These are phyloP conservation scores for Athene cunicularia DNA, from an alignment of 2,113 vertebrate genomes.

Conservation along the genomic window DNA sequence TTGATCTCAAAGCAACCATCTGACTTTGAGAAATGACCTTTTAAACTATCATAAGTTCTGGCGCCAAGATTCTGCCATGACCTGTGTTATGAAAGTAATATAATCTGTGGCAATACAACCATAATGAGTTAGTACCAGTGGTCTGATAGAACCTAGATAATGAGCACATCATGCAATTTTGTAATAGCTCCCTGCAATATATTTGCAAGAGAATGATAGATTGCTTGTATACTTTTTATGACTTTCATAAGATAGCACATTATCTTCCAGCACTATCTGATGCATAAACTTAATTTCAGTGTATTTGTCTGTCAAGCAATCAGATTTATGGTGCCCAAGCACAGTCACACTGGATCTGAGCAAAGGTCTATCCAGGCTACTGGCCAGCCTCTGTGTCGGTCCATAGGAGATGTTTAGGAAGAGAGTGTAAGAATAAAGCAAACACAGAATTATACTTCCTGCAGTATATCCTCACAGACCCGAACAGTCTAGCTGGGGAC, in stretches of 20 bases:
- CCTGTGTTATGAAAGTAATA: constrained; percentile 46
- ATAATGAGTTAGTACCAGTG: neutral
- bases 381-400: neutral
- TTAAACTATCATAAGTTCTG: neutral
- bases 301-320: constrained; percentile 1
- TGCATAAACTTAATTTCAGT: constrained; percentile 37
- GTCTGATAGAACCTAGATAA: neutral
- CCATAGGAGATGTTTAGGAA: neutral
- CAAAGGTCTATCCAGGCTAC: neutral
- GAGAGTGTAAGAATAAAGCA: neutral
- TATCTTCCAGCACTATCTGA: constrained; percentile 50
- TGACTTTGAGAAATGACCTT: neutral
- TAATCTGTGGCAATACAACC: constrained; percentile 19
- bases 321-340: neutral
- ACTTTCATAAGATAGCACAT: neutral
- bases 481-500: neutral
- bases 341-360: neutral
- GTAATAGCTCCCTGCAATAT: constrained; percentile 24
- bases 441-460: neutral
- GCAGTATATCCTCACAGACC: neutral
- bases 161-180: neutral
- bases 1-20: neutral
- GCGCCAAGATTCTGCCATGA: constrained; percentile 17
- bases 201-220: constrained; percentile 23
- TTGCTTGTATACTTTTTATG: constrained; percentile 39